Evolutionary conservation across 2,888 invertebrate species (phyloP), one percentile per base, ranked within the genome.

Genomic region (Hypercompe scribonia): DNA sequence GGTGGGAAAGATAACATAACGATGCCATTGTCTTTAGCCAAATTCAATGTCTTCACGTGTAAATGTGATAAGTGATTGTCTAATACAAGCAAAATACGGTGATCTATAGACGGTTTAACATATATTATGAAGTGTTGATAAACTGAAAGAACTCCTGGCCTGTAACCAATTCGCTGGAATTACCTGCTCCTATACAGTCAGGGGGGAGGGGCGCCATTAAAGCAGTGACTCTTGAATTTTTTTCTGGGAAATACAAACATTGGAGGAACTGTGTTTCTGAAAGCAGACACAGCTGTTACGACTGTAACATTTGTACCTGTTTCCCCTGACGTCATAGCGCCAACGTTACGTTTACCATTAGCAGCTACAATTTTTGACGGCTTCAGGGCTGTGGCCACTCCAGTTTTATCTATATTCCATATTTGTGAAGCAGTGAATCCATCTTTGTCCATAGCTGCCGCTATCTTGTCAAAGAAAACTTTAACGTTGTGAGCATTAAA

Each of bases 51-150:
- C 64, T 77, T 64, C 72, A 84, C 81, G 61, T 75, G 65, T 68
- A 82, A 79, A 46, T 81, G 82, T 68, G 82, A 83, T 67, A 73
- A 79, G 70, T 82, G 81, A 75, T 82, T 84, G 65, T 84, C 81
- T 54, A 75, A 65, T 33, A 84, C 76, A 46, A 84, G 68, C 63
- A 82, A 74, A 79, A 81, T 28, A n/a, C 13, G 65, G 65, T 15
- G 65, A 39, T 42, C 65, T 28, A 39, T 65, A n/a, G 65, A 65
- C 28, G 39, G 65, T 65, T 61, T 73, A n/a, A 72, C 75, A 76
- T 72, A 72, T 79, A 72, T 72, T 69, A 33, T 71, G 68, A 68
- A 74, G 74, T 76, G 78, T 74, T 0, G 73, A 69, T 73, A 31
- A 50, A 67, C 31, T 46, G 42, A 46, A 46, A 18, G 46, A 67